phyloP scores from a whole-genome alignment of 2,113 vertebrate species.

The Bambusicola thoracicus region DNA sequence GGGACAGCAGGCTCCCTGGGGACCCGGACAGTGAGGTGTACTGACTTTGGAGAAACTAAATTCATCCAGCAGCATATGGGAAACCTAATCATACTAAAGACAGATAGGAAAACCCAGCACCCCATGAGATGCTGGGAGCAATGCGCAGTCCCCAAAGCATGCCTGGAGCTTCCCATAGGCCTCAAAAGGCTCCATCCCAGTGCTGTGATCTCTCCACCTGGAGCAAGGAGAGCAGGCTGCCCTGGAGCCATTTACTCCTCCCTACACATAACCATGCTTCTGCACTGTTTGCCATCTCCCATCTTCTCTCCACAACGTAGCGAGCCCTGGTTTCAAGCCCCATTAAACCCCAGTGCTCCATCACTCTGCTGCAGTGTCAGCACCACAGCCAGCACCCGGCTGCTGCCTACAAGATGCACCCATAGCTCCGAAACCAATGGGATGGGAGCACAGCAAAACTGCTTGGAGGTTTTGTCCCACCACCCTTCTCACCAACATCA shows the following conservation, averaged over 20 bases:
- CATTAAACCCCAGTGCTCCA: conserved; percentile 45
- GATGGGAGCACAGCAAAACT: not conserved
- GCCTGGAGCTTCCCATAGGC: not conserved
- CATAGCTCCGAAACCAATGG: not conserved
- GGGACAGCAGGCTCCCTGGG: not conserved
- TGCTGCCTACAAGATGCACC: accelerated
- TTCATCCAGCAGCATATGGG: not conserved
- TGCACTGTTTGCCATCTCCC: not conserved
- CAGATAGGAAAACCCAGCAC: accelerated
- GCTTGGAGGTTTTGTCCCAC: not conserved
- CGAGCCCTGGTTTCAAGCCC: conserved; percentile 34
- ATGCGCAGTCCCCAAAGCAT: not conserved
- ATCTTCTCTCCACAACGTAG: not conserved
- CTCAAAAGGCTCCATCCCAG: not conserved
- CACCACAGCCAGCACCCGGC: not conserved
- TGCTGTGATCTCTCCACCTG: not conserved
- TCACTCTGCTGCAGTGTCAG: not conserved
- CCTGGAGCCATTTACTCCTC: not conserved
- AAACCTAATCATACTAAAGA: not conserved
- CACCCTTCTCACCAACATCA: not conserved
- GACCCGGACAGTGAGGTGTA: accelerated
- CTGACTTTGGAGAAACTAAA: not conserved
- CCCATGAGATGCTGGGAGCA: not conserved
- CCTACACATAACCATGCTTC: accelerated
- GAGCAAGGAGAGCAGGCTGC: not conserved